Conservation (phyloP, 2,113 vertebrate species). For the Bostrychus sinensis region DNA sequence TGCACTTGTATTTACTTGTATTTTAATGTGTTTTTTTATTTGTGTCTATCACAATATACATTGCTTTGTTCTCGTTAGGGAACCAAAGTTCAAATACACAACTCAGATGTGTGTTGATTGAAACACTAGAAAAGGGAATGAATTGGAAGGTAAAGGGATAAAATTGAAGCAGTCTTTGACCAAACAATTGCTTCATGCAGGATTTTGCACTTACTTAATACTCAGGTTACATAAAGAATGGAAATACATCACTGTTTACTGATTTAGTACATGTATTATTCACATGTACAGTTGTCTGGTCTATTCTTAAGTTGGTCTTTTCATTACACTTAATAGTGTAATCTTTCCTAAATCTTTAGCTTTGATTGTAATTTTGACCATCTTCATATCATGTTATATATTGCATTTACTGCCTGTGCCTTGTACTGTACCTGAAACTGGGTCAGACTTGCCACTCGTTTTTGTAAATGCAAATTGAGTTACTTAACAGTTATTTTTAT, state of each 20-base stretch:
- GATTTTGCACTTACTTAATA: conserved; percentile 30
- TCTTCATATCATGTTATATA: neutral
- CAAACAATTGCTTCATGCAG: conserved; percentile 1
- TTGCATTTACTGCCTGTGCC: conserved; percentile 44
- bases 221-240: conserved; percentile 49
- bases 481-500: neutral
- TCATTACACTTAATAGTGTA: too few species aligned
- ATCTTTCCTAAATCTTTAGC: neutral
- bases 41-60: neutral
- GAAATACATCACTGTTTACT: conserved; percentile 20
- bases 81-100: neutral
- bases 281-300: neutral
- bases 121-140: conserved; percentile 20
- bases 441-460: neutral
- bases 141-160: neutral
- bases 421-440: conserved; percentile 39
- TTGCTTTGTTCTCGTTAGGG: neutral
- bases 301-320: too few species aligned
- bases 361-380: conserved; percentile 1
- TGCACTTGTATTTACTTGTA: neutral
- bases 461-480: conserved; percentile 9
- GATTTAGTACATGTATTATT: neutral
- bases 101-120: conserved; percentile 10
- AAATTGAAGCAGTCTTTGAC: conserved; percentile 9
- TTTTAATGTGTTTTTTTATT: neutral